Evolutionary conservation across 2,888 invertebrate genomes (phyloP).

Genomic region (Ochropleura leucogaster): DNA sequence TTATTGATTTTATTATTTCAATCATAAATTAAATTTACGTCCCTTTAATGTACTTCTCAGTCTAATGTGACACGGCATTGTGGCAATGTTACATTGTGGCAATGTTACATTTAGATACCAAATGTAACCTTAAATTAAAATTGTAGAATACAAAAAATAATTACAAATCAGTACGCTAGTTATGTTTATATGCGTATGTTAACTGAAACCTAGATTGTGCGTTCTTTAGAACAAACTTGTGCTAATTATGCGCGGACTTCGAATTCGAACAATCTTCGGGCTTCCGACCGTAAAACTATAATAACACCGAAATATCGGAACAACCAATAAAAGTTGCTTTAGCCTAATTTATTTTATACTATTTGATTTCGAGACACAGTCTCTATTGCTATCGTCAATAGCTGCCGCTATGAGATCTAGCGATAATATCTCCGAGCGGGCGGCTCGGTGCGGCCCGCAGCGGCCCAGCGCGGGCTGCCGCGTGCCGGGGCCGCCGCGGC

Average conservation of each 20-base stretch:
- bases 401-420: slow-evolving; percentile 59
- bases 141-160: slow-evolving; percentile 25
- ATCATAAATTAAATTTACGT: slow-evolving; percentile 64
- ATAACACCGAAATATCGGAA: slow-evolving; percentile 71
- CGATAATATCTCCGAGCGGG: slow-evolving; percentile 46
- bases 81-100: slow-evolving; percentile 53
- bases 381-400: slow-evolving; percentile 61
- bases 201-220: slow-evolving; percentile 60
- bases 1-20: slow-evolving; percentile 61
- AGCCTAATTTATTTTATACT: slow-evolving; percentile 62
- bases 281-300: slow-evolving; percentile 63
- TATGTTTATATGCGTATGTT: slow-evolving; percentile 32
- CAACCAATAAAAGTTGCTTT: slow-evolving; percentile 66
- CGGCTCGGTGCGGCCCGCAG: background rate
- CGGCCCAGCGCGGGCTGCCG: background rate
- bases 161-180: slow-evolving; percentile 53
- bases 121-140: slow-evolving; percentile 34
- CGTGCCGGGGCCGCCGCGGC: background rate
- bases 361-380: slow-evolving; percentile 64
- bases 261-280: slow-evolving; percentile 63
- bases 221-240: slow-evolving; percentile 60
- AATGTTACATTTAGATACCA: slow-evolving; percentile 43
- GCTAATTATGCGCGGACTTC: slow-evolving; percentile 61
- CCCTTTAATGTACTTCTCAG: slow-evolving; percentile 64
- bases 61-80: slow-evolving; percentile 65